A percentile compares a stretch with the other conserved stretches of the same genome.
These are phyloP conservation scores for Cenopis cana DNA, from an alignment of 2,888 invertebrate genomes.

Conservation along the genomic window DNA sequence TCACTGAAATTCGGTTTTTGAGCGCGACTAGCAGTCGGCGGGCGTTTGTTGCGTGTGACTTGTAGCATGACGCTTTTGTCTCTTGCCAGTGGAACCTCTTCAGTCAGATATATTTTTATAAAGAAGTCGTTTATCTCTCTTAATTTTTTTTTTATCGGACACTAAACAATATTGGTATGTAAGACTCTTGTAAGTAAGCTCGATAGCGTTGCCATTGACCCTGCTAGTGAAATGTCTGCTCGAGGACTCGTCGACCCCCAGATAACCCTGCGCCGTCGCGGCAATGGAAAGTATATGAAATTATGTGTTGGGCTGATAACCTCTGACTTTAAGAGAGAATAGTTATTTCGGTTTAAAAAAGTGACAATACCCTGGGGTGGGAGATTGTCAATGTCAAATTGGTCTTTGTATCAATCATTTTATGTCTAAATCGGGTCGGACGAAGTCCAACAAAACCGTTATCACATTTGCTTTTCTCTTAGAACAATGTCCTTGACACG, in stretches of 20 bases:
- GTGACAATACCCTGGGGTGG: background rate
- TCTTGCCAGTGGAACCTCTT: background rate
- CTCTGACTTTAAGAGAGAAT: conserved; percentile 45
- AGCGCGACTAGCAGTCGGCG: conserved; percentile 47
- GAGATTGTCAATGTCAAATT: background rate
- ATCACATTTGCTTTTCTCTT: background rate
- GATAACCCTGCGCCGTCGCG: conserved; percentile 51
- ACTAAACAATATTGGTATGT: conserved; percentile 11
- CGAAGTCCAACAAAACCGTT: conserved; percentile 14
- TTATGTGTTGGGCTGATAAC: conserved; percentile 50
- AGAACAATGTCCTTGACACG: conserved; percentile 33
- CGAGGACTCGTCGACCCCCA: conserved; percentile 44
- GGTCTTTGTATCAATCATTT: conserved; percentile 7
- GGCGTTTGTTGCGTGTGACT: conserved; percentile 34
- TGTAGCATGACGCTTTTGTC: conserved; percentile 12
- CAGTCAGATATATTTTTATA: background rate
- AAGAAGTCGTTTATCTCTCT: conserved; percentile 9
- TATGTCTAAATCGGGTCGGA: background rate
- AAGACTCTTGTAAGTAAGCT: conserved; percentile 33
- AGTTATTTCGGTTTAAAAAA: conserved; percentile 5
- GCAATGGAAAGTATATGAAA: conserved; percentile 55
- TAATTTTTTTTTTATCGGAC: conserved; percentile 12
- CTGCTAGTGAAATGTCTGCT: conserved; percentile 53
- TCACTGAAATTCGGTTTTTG: conserved; percentile 60
- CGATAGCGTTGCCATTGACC: conserved; percentile 50